phyloP scores from a whole-genome alignment of 2,797 vertebrate species.

The Parotocinclus haroldoi region DNA sequence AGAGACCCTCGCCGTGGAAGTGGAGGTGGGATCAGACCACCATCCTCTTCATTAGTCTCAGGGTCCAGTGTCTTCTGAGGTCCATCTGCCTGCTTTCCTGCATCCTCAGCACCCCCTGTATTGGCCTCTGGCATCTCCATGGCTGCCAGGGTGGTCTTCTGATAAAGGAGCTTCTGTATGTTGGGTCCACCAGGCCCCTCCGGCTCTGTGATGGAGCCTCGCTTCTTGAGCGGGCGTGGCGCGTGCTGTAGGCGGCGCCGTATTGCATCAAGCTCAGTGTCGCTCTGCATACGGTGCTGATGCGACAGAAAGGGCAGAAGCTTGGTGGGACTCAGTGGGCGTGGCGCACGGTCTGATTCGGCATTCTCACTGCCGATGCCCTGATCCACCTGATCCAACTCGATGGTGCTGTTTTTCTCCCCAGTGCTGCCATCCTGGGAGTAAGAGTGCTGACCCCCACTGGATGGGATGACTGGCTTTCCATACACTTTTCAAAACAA shows the following conservation, averaged over 20 bases:
- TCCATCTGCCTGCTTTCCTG: not conserved
- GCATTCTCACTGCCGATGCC: slow-evolving; percentile 15
- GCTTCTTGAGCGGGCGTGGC: slow-evolving; percentile 89
- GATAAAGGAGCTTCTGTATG: slow-evolving; percentile 92
- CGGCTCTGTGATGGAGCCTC: slow-evolving; percentile 91
- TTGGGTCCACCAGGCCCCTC: slow-evolving; percentile 88
- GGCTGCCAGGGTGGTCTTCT: slow-evolving; percentile 91
- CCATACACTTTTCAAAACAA: slow-evolving; percentile 76
- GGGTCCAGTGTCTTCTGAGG: not conserved
- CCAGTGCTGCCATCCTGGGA: slow-evolving; percentile 49
- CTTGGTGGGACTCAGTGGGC: slow-evolving; percentile 94
- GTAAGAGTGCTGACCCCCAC: slow-evolving; percentile 54
- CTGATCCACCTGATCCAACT: slow-evolving; percentile 57
- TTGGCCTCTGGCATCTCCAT: slow-evolving; percentile 79
- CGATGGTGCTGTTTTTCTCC: slow-evolving; percentile 56
- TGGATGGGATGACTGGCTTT: slow-evolving; percentile 79
- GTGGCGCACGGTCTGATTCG: slow-evolving; percentile 64
- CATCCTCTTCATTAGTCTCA: slow-evolving; percentile 53
- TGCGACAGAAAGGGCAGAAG: slow-evolving; percentile 87
- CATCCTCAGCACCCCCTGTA: slow-evolving; percentile 50
- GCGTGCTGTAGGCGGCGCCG: slow-evolving; percentile 87
- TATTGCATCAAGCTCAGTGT: slow-evolving; percentile 83
- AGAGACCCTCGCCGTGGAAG: slow-evolving; percentile 60
- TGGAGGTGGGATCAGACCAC: slow-evolving; percentile 43
- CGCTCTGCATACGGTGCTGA: slow-evolving; percentile 85